These are phyloP conservation scores for Melanchra persicariae DNA, from an alignment of 2,888 invertebrate genomes.

Conservation along the genomic window DNA sequence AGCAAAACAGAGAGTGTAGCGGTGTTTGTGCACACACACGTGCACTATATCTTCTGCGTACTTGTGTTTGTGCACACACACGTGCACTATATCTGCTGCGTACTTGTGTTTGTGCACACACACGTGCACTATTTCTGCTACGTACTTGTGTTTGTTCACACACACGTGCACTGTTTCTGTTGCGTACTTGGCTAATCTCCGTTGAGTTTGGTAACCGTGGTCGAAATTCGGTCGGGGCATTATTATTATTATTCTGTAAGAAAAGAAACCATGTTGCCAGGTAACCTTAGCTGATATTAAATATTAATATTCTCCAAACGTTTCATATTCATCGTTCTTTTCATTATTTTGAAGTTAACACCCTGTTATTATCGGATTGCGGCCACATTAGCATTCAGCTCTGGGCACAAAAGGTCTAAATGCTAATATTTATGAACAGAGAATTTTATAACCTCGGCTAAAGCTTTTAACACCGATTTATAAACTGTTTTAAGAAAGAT, in stretches of 20 bases:
- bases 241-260: not conserved
- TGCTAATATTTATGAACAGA: slow-evolving; percentile 54
- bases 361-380: slow-evolving; percentile 39
- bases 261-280: not conserved
- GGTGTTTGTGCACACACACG: too few species aligned
- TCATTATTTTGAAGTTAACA: slow-evolving; percentile 30
- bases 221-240: too few species aligned
- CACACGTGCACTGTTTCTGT: too few species aligned
- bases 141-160: too few species aligned
- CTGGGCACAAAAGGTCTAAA: slow-evolving; percentile 47
- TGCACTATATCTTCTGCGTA: too few species aligned
- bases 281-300: not conserved
- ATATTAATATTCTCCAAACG: slow-evolving; percentile 1
- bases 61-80: too few species aligned
- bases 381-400: slow-evolving; percentile 56
- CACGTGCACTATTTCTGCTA: too few species aligned
- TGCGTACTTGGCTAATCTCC: too few species aligned
- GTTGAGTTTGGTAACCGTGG: too few species aligned
- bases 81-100: too few species aligned
- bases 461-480: slow-evolving; percentile 52
- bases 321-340: slow-evolving; percentile 14
- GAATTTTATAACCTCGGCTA: slow-evolving; percentile 42
- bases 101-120: too few species aligned
- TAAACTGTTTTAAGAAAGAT: slow-evolving; percentile 36
- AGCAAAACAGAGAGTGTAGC: too few species aligned